phyloP scores from a whole-genome alignment of 2,797 vertebrate species.

The Coregonus ussuriensis region DNA sequence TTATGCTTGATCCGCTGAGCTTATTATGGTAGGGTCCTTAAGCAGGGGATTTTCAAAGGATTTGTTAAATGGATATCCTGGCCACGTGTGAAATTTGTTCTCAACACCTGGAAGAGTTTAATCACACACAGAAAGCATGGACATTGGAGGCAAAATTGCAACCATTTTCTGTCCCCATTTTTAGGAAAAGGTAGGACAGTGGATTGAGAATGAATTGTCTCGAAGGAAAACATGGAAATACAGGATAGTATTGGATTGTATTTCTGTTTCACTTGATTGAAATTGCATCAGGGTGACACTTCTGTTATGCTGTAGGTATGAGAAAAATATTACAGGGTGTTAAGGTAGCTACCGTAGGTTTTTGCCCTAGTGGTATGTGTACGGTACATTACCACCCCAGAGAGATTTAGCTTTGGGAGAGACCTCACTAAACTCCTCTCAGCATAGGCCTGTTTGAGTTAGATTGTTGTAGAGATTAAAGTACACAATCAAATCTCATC shows the following conservation, averaged over 20 bases:
- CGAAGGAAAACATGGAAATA: neutral
- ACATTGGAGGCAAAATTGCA: slow-evolving; percentile 41
- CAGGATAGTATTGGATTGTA: too few species aligned
- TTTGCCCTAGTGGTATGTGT: too few species aligned
- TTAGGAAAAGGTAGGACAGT: slow-evolving; percentile 1
- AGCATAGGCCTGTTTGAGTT: neutral
- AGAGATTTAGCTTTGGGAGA: neutral
- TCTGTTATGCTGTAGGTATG: too few species aligned
- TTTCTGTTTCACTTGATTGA: too few species aligned
- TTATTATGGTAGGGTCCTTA: slow-evolving; percentile 60
- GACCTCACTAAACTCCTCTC: neutral
- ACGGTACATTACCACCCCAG: neutral
- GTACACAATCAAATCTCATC: neutral
- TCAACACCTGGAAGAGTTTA: slow-evolving; percentile 64
- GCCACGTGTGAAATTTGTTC: slow-evolving; percentile 69
- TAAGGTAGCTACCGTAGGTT: too few species aligned
- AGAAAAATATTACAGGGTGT: too few species aligned
- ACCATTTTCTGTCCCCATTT: neutral
- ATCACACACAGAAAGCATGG: slow-evolving; percentile 53
- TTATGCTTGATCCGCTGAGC: slow-evolving; percentile 56
- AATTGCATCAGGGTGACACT: too few species aligned
- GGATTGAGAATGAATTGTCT: neutral
- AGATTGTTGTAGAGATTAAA: slow-evolving; percentile 14
- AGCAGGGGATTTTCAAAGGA: slow-evolving; percentile 58
- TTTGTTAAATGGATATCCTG: slow-evolving; percentile 48